Base-by-base conservation (phyloP, 2,888 invertebrate species). In the Parnassius orleans region DNA sequence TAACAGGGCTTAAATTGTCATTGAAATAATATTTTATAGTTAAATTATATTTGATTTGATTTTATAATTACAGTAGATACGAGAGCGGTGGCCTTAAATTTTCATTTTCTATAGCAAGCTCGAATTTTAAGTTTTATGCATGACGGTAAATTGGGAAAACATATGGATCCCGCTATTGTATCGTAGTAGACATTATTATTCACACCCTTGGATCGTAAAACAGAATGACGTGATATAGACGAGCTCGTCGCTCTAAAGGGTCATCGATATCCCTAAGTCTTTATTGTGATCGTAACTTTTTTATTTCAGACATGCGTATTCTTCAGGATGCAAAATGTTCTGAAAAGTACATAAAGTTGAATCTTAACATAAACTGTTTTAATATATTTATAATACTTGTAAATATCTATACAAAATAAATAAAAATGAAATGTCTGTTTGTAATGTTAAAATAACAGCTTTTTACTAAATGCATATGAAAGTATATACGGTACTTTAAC, bases 121-220 rank as follows among this genome's bases (percentile, higher is more conserved):
- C 48, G 54, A 63, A 66, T 65, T 66, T 66, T 65, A 66, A 68
- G 60, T 60, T 60, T 51, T 58, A 62, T 60, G 61, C 62, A 67
- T 61, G 69, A 75, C 72, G 69, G 75, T 76, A 77, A 75, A 76
- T 73, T 71, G 68, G 66, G 65, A 72, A 63, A 66, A 67, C 74
- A 68, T 76, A 77, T 62, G 72, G 65, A 67, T 63, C 55, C 44
- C 65, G 58, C 61, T 65, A 75, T 79, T 81, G 72, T 80, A 79
- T 79, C 69, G 74, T 69, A 68, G 71, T 69, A 78, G 73, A 78
- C 72, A 69, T 69, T 73, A 76, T 76, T 77, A 77, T 81, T 82
- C 75, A 77, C 78, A 77, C 77, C 75, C 75, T 70, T 66, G 46
- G 61, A 67, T 84, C 79, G 76, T 83, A 83, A 83, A 81, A 82